Evolutionary conservation across 1,140 invertebrate species (phyloP).

Genomic region (Neodiprion pinetum): DNA sequence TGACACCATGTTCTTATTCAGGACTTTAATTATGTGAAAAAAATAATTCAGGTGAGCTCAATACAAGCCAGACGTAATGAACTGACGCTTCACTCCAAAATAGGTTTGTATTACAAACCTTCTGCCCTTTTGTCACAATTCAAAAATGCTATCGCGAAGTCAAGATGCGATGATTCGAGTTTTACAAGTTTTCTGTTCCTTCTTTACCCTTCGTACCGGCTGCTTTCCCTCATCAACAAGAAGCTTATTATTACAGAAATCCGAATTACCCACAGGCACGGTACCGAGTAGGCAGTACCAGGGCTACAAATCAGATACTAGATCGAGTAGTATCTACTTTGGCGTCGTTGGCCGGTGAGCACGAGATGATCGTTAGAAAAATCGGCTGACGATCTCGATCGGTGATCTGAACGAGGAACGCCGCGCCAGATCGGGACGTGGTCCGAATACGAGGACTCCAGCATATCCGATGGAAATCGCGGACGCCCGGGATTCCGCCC

Average conservation of each 20-base stretch:
- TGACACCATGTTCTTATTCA: too few species aligned
- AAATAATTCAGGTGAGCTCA: too few species aligned
- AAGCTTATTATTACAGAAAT: neutral
- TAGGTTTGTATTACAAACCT: too few species aligned
- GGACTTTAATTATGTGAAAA: too few species aligned
- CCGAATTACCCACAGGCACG: neutral
- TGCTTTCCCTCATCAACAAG: too few species aligned
- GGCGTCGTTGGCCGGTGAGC: neutral
- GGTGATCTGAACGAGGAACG: neutral
- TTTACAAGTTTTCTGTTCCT: too few species aligned
- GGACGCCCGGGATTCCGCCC: neutral
- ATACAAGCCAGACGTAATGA: too few species aligned
- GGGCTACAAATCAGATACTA: neutral
- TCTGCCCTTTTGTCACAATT: too few species aligned
- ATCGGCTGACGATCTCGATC: neutral
- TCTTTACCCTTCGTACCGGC: too few species aligned
- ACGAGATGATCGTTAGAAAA: slow-evolving; percentile 5
- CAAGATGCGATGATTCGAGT: too few species aligned
- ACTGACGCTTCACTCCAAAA: too few species aligned
- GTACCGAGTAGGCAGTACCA: neutral
- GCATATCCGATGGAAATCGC: slow-evolving; percentile 1
- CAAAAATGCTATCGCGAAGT: too few species aligned
- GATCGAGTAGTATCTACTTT: neutral
- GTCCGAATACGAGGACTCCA: neutral
- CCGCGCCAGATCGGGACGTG: neutral